Evolutionary conservation across 2,888 invertebrate species (phyloP).

Genomic region (Yponomeuta sedellus): DNA sequence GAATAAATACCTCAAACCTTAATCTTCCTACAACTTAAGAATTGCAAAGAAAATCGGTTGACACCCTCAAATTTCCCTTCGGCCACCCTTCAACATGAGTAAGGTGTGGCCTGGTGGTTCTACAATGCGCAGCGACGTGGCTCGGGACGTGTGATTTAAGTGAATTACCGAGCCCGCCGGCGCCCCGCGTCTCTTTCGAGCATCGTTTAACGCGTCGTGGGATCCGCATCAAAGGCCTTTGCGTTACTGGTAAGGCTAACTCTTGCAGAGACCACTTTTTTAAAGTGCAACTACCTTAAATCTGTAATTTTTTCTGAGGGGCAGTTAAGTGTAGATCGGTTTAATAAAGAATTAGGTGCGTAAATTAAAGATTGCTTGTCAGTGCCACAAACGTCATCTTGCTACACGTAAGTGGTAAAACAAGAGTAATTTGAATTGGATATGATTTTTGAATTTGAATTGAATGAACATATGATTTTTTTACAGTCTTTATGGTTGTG

Average conservation of each 20-base stretch:
- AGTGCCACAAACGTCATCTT: no score
- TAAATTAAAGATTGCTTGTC: no score
- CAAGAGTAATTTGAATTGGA: no score
- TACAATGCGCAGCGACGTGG: not conserved
- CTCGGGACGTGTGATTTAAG: conserved; percentile 51
- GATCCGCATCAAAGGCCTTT: conserved; percentile 53
- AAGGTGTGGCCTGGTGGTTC: not conserved
- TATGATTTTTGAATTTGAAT: no score
- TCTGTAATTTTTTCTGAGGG: no score
- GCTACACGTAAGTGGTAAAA: no score
- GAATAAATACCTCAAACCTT: no score
- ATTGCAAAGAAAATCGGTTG: not conserved
- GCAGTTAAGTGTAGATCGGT: no score
- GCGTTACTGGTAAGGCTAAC: conserved; percentile 35
- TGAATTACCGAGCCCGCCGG: conserved; percentile 58
- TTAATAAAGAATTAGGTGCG: no score
- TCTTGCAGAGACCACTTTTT: conserved; percentile 38
- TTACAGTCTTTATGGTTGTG: no score
- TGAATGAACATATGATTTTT: no score
- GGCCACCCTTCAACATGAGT: not conserved
- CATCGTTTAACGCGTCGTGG: conserved; percentile 62
- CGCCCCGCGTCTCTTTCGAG: conserved; percentile 24
- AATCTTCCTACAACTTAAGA: not conserved
- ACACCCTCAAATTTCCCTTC: not conserved
- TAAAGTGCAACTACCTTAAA: no score